Base-by-base conservation (phyloP, 2,113 vertebrate species). In the Daubentonia madagascariensis region DNA sequence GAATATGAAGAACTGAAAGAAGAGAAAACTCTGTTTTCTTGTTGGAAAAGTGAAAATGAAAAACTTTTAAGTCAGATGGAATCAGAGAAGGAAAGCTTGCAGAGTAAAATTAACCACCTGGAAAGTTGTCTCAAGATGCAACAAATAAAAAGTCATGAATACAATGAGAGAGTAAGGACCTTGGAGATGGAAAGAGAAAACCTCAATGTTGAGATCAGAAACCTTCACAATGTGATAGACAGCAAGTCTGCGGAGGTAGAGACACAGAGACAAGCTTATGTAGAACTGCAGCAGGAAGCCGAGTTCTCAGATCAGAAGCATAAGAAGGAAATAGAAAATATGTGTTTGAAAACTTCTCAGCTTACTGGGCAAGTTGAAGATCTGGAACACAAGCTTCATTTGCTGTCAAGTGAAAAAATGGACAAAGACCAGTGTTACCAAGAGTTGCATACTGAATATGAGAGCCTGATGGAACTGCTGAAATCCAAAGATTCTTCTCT, bases 1-100 rank as follows among this genome's bases (percentile, higher is more conserved):
- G 99, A 99, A 97, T 98, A 97, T 95, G 98, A 98, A 79, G 98
- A 98, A 61, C 35, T 99, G 92, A 99, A 98, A 91, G 98, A 97
- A 89, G 98, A 99, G 89, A 97, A 98, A 97, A 89, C 96, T 94
- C 89, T 94, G 89, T 98, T 99, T 97, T 98, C 98, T 95, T 98
- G 93, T 11, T 99, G 99, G 99, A 99, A 99, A 97, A 98, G 96
- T 35, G 99, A 99, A 98, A 99, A 98, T 0, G 99, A 99, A 95
- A 81, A 96, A 32, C 85, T 99, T 89, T 85, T 99, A 65, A 98
- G 97, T 97, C 96, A 99, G 67, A 93, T 98, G 30, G 98, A 98
- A 57, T 98, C 98, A 40, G 99, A 99, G 95, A 99, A 99, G 37
- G 99, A 99, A 94, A 94, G 80, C 37, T 98, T 99, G 94, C 91